A percentile compares a stretch with the other conserved stretches of the same genome.
Evolutionary conservation across 2,888 invertebrate genomes (phyloP).

Genomic region (Drosophila formosana): DNA sequence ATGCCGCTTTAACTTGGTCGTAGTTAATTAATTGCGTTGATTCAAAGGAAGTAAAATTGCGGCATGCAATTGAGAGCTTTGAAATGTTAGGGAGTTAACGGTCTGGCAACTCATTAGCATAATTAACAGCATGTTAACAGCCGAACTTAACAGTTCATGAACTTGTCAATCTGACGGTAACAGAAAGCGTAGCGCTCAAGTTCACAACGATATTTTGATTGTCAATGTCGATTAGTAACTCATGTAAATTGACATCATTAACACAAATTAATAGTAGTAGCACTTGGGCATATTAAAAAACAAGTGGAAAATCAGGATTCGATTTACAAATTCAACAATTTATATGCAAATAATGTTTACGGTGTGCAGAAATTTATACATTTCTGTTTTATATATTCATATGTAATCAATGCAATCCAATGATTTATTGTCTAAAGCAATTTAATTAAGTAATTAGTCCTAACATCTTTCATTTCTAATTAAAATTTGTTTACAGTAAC

Average conservation of each 20-base stretch:
- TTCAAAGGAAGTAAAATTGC: neutral
- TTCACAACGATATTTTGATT: neutral
- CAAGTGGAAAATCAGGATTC: neutral
- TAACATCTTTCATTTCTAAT: slow-evolving; percentile 6
- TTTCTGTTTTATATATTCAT: neutral
- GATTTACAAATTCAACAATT: neutral
- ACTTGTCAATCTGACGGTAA: neutral
- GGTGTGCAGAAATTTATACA: neutral
- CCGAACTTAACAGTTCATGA: slow-evolving; percentile 3
- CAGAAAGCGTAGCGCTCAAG: neutral
- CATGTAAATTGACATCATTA: neutral
- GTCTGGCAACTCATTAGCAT: slow-evolving; percentile 7
- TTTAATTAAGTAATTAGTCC: slow-evolving; percentile 9
- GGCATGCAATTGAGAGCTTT: neutral
- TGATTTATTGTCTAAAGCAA: neutral
- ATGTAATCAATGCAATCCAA: neutral
- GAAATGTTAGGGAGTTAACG: neutral
- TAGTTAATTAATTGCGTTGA: neutral
- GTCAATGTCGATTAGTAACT: slow-evolving; percentile 1
- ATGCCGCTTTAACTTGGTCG: neutral
- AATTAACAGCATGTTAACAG: slow-evolving; percentile 4
- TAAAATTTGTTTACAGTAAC: slow-evolving; percentile 11
- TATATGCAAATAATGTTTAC: neutral
- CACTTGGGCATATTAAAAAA: neutral
- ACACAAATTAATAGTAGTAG: neutral